Evolutionary conservation across 2,888 invertebrate species (phyloP).

Genomic region (Danaus chrysippus): DNA sequence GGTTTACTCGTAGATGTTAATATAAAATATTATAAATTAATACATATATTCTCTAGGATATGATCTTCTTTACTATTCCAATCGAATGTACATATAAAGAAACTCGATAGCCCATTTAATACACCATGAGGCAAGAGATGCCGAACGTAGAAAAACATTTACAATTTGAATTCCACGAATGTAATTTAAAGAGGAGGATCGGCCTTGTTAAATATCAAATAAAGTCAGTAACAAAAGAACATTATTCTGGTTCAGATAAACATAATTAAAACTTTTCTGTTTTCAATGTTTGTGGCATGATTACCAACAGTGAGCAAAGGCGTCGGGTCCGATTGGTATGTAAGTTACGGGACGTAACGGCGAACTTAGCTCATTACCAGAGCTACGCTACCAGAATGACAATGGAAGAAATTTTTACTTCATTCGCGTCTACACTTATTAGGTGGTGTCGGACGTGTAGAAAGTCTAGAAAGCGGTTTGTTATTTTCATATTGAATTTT

Average conservation of each 20-base stretch:
- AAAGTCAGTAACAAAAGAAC: slow-evolving; percentile 7
- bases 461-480: slow-evolving; percentile 44
- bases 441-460: slow-evolving; percentile 58
- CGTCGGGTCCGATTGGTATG: slow-evolving; percentile 68
- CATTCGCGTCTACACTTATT: slow-evolving; percentile 60
- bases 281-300: slow-evolving; percentile 62
- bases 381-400: slow-evolving; percentile 66
- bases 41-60: too few species aligned
- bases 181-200: not conserved
- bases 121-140: too few species aligned
- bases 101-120: not conserved
- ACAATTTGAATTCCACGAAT: too few species aligned
- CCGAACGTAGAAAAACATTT: too few species aligned
- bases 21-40: too few species aligned
- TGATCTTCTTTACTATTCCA: too few species aligned
- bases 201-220: not conserved
- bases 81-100: not conserved
- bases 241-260: slow-evolving; percentile 33
- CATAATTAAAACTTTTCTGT: slow-evolving; percentile 58
- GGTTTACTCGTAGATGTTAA: too few species aligned
- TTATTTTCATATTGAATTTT: slow-evolving; percentile 36
- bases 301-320: slow-evolving; percentile 56
- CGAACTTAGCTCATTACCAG: slow-evolving; percentile 78
- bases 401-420: slow-evolving; percentile 72
- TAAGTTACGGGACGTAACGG: slow-evolving; percentile 74